phyloP scores from a whole-genome alignment of 2,113 vertebrate species.

The Arothron firmamentum region DNA sequence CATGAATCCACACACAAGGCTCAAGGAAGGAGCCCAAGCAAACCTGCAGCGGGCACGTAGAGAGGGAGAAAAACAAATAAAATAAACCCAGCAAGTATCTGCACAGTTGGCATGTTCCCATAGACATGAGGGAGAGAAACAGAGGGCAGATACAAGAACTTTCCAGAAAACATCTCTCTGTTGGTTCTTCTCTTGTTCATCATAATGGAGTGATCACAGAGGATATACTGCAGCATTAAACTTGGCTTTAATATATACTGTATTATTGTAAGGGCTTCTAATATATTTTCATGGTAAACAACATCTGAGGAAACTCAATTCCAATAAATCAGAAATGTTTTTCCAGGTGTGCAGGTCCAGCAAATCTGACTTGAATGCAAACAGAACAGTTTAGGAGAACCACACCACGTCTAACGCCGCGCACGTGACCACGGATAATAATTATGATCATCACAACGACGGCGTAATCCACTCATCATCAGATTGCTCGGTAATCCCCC shows the following conservation, averaged over 20 bases:
- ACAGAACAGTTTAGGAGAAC: conserved; percentile 24
- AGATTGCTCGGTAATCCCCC: conserved; percentile 59
- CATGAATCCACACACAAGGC: conserved; percentile 56
- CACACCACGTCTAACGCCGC: conserved; percentile 1
- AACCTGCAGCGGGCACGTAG: conserved; percentile 57
- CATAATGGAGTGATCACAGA: background rate
- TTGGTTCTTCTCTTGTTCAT: background rate
- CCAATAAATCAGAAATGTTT: no score
- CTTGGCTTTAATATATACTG: no score
- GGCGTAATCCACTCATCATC: conserved; percentile 51
- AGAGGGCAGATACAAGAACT: conserved; percentile 34
- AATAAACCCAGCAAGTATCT: conserved; percentile 61
- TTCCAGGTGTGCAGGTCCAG: no score
- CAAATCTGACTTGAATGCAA: background rate
- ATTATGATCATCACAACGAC: conserved; percentile 52
- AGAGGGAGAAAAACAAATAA: conserved; percentile 58
- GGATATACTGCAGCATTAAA: background rate
- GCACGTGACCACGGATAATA: conserved; percentile 20
- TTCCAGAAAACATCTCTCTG: conserved; percentile 19
- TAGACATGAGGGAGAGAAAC: conserved; percentile 48
- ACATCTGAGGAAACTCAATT: background rate
- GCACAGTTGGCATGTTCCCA: conserved; percentile 58
- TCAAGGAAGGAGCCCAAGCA: conserved; percentile 49
- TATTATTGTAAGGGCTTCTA: background rate
- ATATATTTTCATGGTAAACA: background rate